Evolutionary conservation across 2,797 vertebrate species (phyloP).

Genomic region (Macrochelys suwanniensis): DNA sequence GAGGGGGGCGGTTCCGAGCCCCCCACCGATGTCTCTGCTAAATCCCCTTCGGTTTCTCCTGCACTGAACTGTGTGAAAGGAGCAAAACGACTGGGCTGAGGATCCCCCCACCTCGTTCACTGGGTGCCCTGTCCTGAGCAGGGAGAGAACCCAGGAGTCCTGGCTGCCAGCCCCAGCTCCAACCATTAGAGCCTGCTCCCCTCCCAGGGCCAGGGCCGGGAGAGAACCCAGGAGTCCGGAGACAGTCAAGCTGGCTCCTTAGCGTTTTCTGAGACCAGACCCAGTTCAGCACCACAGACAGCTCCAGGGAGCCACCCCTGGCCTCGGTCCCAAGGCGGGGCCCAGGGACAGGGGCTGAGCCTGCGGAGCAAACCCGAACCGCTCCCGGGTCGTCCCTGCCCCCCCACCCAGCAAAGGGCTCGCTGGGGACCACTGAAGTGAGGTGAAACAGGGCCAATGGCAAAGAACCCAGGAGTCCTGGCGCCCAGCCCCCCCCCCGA

Average conservation of each 20-base stretch:
- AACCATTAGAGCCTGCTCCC: neutral
- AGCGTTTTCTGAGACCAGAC: neutral
- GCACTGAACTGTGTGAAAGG: neutral
- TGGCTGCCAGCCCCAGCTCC: too few relatives aligned
- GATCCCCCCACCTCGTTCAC: too few relatives aligned
- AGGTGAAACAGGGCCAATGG: neutral
- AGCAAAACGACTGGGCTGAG: neutral
- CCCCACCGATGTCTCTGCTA: too few relatives aligned
- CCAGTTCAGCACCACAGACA: conserved; percentile 29
- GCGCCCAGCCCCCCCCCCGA: too few relatives aligned
- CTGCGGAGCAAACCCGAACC: too few relatives aligned
- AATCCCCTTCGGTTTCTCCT: neutral
- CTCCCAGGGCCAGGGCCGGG: too few relatives aligned
- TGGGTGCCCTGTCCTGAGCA: neutral
- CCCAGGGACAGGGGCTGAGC: neutral
- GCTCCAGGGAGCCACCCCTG: neutral
- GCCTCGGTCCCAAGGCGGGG: neutral
- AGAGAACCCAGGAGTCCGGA: neutral
- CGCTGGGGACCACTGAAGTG: too few relatives aligned
- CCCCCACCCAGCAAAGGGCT: neutral
- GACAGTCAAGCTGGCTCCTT: neutral
- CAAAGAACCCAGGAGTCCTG: too few relatives aligned
- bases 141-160: neutral
- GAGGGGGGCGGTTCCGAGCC: too few relatives aligned
- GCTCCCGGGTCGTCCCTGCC: too few relatives aligned